These are phyloP conservation scores for Drosophila phalerata DNA, from an alignment of 2,888 invertebrate species.

Conservation along the genomic window DNA sequence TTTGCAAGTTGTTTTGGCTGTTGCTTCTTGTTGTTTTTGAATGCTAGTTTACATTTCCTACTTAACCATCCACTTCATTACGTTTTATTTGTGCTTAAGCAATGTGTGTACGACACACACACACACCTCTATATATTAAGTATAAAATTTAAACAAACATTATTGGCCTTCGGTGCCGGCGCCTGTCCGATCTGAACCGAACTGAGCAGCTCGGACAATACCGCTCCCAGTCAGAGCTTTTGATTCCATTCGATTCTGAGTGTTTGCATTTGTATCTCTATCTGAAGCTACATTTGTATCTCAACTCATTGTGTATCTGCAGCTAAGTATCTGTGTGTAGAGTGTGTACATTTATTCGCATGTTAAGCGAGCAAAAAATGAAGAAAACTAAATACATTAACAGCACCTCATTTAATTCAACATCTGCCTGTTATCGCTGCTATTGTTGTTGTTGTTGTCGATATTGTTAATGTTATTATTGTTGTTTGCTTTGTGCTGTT, in stretches of 20 bases:
- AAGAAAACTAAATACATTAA: slow-evolving; percentile 32
- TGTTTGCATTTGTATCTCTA: slow-evolving; percentile 48
- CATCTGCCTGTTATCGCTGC: slow-evolving; percentile 63
- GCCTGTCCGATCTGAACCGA: slow-evolving; percentile 37
- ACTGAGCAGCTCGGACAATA: neutral
- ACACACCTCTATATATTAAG: slow-evolving; percentile 37
- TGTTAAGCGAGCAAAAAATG: slow-evolving; percentile 50
- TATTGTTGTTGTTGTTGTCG: slow-evolving; percentile 47
- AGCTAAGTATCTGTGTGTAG: slow-evolving; percentile 24
- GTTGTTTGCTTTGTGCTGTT: slow-evolving; percentile 53
- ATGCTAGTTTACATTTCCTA: slow-evolving; percentile 77
- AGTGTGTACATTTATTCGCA: slow-evolving; percentile 58
- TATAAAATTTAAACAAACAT: slow-evolving; percentile 75
- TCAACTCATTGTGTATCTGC: slow-evolving; percentile 6
- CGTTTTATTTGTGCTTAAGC: slow-evolving; percentile 72
- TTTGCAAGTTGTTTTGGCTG: slow-evolving; percentile 45
- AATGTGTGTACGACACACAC: slow-evolving; percentile 31
- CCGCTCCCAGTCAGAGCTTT: slow-evolving; percentile 12
- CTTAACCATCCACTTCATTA: slow-evolving; percentile 72
- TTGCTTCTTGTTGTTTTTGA: slow-evolving; percentile 47
- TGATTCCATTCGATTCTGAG: slow-evolving; percentile 18
- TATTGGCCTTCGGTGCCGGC: slow-evolving; percentile 69
- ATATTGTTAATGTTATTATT: slow-evolving; percentile 39
- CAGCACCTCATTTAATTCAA: slow-evolving; percentile 67
- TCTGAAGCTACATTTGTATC: slow-evolving; percentile 18